A percentile compares a stretch with the other conserved stretches of the same genome.
phyloP scores from a whole-genome alignment of 2,797 vertebrate species.

The Malacoctenus gilli region DNA sequence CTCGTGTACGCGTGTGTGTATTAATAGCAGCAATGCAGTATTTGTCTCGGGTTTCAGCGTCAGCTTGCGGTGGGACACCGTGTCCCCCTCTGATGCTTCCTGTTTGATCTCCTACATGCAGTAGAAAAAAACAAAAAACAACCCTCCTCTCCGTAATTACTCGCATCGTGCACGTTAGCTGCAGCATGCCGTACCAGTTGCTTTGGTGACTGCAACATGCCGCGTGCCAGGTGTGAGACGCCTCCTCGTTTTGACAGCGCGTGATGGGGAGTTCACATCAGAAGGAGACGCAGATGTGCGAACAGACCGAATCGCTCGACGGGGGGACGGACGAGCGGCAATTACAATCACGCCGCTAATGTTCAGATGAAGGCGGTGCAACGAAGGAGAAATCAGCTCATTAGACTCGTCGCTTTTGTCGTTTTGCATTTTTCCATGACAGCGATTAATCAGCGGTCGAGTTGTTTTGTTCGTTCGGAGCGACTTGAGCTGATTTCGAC shows the following conservation, averaged over 20 bases:
- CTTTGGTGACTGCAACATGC: slow-evolving; percentile 24
- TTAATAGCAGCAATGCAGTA: slow-evolving; percentile 49
- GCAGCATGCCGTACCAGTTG: slow-evolving; percentile 18
- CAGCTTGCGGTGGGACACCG: slow-evolving; percentile 12
- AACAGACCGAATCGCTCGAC: too few relatives aligned
- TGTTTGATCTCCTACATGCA: too few relatives aligned
- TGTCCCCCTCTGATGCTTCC: too few relatives aligned
- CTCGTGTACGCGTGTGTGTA: slow-evolving; percentile 14
- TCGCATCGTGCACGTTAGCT: not conserved
- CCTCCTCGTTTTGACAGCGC: too few relatives aligned
- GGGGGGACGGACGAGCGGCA: slow-evolving; percentile 1
- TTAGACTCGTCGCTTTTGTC: not conserved
- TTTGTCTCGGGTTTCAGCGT: slow-evolving; percentile 58
- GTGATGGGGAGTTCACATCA: too few relatives aligned
- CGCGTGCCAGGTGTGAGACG: too few relatives aligned
- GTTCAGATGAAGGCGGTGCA: not conserved
- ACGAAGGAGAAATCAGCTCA: not conserved
- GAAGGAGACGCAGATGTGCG: slow-evolving; percentile 14
- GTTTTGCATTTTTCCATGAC: slow-evolving; percentile 4
- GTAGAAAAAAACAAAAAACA: too few relatives aligned
- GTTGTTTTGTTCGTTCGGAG: slow-evolving; percentile 5
- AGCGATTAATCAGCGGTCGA: too few relatives aligned
- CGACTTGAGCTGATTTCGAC: not conserved
- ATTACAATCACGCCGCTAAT: slow-evolving; percentile 22
- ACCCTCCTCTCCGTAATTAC: too few relatives aligned